Conservation (phyloP, 2,888 invertebrate species). For the Euzophera pinguis region DNA sequence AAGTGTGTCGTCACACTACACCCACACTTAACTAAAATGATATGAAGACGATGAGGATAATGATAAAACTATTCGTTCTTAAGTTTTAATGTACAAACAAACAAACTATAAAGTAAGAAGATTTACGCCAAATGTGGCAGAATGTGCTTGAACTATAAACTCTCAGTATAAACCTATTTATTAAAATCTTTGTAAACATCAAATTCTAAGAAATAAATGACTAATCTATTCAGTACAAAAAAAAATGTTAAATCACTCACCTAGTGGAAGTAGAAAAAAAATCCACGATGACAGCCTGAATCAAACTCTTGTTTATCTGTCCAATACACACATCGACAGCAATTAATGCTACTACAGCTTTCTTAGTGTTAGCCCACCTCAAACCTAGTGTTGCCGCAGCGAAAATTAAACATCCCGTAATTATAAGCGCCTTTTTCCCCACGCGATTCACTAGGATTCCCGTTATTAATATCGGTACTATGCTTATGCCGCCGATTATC, state of each 20-base stretch:
- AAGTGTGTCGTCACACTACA: no score
- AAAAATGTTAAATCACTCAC: slow-evolving; percentile 34
- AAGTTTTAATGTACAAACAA: no score
- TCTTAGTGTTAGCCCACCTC: slow-evolving; percentile 43
- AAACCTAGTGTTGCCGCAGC: slow-evolving; percentile 34
- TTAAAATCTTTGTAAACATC: no score
- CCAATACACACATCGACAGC: slow-evolving; percentile 35
- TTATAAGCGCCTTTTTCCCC: slow-evolving; percentile 48
- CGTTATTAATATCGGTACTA: slow-evolving; percentile 44
- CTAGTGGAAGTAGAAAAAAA: slow-evolving; percentile 52
- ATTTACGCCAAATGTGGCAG: no score
- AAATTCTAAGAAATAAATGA: no score
- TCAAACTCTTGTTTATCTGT: slow-evolving; percentile 43
- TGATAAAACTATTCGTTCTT: no score
- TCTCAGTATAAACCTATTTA: no score
- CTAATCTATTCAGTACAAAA: no score
- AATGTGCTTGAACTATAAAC: no score
- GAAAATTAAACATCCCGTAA: slow-evolving; percentile 32
- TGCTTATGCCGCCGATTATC: slow-evolving; percentile 47
- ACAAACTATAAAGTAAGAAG: no score
- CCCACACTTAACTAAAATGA: no score
- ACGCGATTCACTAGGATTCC: slow-evolving; percentile 50
- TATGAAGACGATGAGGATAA: no score
- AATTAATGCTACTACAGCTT: slow-evolving; percentile 44
- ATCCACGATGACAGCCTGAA: slow-evolving; percentile 47